phyloP scores from a whole-genome alignment of 2,113 vertebrate species.

The Chunga burmeisteri region DNA sequence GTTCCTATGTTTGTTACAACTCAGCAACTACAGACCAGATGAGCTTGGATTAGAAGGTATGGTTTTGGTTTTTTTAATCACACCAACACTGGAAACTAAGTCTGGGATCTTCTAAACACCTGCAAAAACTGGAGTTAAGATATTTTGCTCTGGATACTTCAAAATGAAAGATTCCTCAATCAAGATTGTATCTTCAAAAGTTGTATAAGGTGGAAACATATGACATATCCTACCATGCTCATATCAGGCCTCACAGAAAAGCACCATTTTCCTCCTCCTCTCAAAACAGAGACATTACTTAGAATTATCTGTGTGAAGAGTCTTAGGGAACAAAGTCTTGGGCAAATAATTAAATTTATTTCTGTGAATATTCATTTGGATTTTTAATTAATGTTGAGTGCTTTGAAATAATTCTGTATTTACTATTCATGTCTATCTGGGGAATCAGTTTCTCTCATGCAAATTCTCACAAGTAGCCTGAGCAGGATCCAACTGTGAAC shows the following conservation, averaged over 20 bases:
- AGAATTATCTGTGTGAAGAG: neutral
- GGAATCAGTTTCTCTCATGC: neutral
- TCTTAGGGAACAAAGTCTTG: neutral
- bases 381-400: neutral
- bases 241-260: neutral
- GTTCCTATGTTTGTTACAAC: neutral
- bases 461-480: neutral
- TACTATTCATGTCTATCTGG: neutral
- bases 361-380: neutral
- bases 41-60: neutral
- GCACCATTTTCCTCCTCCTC: neutral
- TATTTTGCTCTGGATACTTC: neutral
- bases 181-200: neutral
- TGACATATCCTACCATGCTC: neutral
- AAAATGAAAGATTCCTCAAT: neutral
- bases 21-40: neutral
- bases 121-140: neutral
- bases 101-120: neutral
- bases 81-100: neutral
- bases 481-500: neutral
- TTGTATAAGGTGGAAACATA: neutral
- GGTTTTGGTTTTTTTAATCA: neutral
- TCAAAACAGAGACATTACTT: neutral
- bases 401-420: conserved; percentile 6
- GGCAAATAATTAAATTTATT: neutral